Evolutionary conservation across 2,113 vertebrate species (phyloP).

Genomic region (Symphodus melops): DNA sequence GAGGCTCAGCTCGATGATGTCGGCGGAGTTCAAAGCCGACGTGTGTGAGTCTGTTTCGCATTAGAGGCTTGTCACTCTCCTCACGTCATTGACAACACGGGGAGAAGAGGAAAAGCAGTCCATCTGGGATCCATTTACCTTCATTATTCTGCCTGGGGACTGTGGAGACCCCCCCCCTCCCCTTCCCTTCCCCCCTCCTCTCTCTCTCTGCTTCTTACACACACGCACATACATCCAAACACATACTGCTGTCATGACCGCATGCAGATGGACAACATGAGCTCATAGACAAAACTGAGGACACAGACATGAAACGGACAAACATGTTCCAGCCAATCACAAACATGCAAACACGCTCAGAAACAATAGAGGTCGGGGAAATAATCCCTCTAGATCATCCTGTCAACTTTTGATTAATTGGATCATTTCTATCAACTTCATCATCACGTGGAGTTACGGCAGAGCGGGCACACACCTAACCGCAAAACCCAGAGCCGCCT

Average conservation of each 20-base stretch:
- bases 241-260: slow-evolving; percentile 65
- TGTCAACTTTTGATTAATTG: slow-evolving; percentile 12
- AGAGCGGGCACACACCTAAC: slow-evolving; percentile 36
- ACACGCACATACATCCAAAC: slow-evolving; percentile 30
- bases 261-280: slow-evolving; percentile 72
- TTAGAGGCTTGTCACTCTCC: slow-evolving; percentile 85
- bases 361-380: background rate
- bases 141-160: slow-evolving; percentile 84
- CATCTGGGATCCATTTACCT: slow-evolving; percentile 88
- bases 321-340: slow-evolving; percentile 35
- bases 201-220: slow-evolving; percentile 35
- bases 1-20: slow-evolving; percentile 35
- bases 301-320: slow-evolving; percentile 52
- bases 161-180: slow-evolving; percentile 71
- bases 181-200: slow-evolving; percentile 66
- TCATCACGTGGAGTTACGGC: slow-evolving; percentile 5
- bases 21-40: slow-evolving; percentile 80
- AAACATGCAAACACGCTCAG: slow-evolving; percentile 8
- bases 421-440: slow-evolving; percentile 22
- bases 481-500: slow-evolving; percentile 69
- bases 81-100: slow-evolving; percentile 85
- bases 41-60: slow-evolving; percentile 80
- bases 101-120: slow-evolving; percentile 75
- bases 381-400: background rate
- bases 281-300: slow-evolving; percentile 65